These are phyloP conservation scores for Lampris megalopsis DNA, from an alignment of 2,113 vertebrate genomes.

Conservation along the genomic window DNA sequence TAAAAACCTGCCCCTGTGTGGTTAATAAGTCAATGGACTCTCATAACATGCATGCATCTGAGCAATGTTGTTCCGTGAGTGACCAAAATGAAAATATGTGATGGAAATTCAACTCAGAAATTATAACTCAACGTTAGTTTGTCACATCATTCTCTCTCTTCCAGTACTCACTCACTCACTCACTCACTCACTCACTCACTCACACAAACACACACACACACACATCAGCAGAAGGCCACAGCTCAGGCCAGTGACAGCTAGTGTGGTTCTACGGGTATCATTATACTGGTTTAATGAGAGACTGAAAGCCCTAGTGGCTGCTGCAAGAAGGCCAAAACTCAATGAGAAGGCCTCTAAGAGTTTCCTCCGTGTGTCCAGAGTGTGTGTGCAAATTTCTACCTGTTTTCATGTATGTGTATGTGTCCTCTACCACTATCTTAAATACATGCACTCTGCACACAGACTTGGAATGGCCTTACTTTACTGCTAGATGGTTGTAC, in stretches of 20 bases:
- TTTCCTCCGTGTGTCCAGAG: too few species aligned
- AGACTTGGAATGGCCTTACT: not conserved
- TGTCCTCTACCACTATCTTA: not conserved
- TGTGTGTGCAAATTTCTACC: too few species aligned
- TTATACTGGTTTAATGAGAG: not conserved
- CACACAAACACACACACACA: not conserved
- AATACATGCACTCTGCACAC: not conserved
- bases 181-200: not conserved
- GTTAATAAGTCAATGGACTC: not conserved
- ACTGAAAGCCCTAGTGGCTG: not conserved
- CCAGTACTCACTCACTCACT: too few species aligned
- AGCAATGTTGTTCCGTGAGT: too few species aligned
- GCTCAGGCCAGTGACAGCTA: constrained; percentile 3
- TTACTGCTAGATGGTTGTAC: not conserved
- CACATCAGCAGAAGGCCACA: not conserved
- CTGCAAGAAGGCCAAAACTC: not conserved
- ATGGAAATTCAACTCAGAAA: too few species aligned
- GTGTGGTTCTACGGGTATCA: not conserved
- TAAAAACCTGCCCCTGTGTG: not conserved
- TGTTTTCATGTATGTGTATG: too few species aligned
- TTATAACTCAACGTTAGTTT: too few species aligned
- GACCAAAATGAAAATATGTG: too few species aligned
- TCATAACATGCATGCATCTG: too few species aligned
- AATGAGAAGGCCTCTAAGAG: not conserved
- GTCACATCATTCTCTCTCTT: too few species aligned